A percentile compares a stretch with the other conserved stretches of the same genome.
Evolutionary conservation across 2,888 invertebrate species (phyloP).

Genomic region (Penaeus monodon): DNA sequence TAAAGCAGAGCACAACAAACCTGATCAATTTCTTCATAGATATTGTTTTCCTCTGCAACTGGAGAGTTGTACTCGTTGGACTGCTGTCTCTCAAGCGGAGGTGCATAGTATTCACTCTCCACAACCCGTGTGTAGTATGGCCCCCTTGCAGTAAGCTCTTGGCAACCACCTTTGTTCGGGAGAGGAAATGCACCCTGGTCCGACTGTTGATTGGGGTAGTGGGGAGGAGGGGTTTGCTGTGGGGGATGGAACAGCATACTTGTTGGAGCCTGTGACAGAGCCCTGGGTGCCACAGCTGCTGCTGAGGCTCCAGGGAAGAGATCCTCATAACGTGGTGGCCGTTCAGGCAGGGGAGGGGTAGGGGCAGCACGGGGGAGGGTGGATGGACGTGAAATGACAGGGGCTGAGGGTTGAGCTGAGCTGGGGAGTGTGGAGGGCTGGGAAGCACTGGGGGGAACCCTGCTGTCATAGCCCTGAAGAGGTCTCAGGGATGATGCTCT

Average conservation of each 20-base stretch:
- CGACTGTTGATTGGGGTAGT: conserved; percentile 21
- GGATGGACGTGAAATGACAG: conserved; percentile 20
- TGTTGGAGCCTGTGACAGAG: not conserved
- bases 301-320: conserved; percentile 51
- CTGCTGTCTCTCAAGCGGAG: conserved; percentile 36
- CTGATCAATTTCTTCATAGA: conserved; percentile 61
- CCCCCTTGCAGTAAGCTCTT: not conserved
- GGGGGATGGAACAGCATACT: no score
- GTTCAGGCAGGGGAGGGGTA: conserved; percentile 40
- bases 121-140: not conserved
- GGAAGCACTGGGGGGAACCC: not conserved
- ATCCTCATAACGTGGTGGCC: conserved; percentile 64
- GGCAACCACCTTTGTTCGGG: conserved; percentile 22
- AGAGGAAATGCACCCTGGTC: conserved; percentile 8
- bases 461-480: no score
- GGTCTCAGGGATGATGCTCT: not conserved
- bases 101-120: conserved; percentile 39
- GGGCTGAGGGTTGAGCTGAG: not conserved
- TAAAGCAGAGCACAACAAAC: not conserved
- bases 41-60: conserved; percentile 48
- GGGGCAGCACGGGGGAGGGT: conserved; percentile 47
- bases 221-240: conserved; percentile 32
- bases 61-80: conserved; percentile 49
- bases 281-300: not conserved
- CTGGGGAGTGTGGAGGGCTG: not conserved